Evolutionary conservation across 30 jellyfish, hydroid and myxozoan genomes (phyloP).

Genomic region (Haliclystus octoradiatus): DNA sequence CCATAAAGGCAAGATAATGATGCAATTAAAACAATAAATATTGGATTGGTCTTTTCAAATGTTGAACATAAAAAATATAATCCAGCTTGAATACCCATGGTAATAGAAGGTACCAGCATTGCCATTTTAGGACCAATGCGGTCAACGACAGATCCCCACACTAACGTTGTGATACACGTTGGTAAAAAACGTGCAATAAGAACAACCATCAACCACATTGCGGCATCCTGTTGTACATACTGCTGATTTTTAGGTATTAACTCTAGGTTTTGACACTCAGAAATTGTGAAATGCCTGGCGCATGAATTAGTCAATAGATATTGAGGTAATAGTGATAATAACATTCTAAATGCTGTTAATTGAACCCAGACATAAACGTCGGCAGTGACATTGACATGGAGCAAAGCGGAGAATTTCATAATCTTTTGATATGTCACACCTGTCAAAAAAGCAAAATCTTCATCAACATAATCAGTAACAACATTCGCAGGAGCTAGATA

Average conservation of each 20-base stretch:
- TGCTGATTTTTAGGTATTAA: not conserved
- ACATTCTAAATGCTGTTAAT: not conserved
- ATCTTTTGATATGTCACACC: no score
- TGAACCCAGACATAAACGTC: not conserved
- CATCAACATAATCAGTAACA: no score
- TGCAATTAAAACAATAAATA: not conserved
- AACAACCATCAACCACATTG: conserved; percentile 64
- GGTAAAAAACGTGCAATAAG: conserved; percentile 43
- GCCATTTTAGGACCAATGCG: conserved; percentile 63
- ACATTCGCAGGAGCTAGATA: no score
- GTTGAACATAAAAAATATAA: conserved; percentile 28
- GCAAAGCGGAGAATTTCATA: no score
- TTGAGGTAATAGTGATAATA: not conserved
- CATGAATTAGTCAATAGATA: not conserved
- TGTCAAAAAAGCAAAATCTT: no score
- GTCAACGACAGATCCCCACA: conserved; percentile 91
- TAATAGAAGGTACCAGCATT: conserved; percentile 50
- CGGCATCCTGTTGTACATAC: conserved; percentile 11
- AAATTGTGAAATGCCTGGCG: not conserved
- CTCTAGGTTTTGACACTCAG: not conserved
- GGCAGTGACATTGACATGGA: not conserved
- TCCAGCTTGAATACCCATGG: conserved; percentile 50
- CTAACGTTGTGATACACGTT: conserved; percentile 57
- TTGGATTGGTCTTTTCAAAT: not conserved
- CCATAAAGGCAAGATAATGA: conserved; percentile 34